A percentile compares a stretch with the other conserved stretches of the same genome.
Conservation (phyloP, 2,888 invertebrate genomes). For the Eupithecia vulgata region DNA sequence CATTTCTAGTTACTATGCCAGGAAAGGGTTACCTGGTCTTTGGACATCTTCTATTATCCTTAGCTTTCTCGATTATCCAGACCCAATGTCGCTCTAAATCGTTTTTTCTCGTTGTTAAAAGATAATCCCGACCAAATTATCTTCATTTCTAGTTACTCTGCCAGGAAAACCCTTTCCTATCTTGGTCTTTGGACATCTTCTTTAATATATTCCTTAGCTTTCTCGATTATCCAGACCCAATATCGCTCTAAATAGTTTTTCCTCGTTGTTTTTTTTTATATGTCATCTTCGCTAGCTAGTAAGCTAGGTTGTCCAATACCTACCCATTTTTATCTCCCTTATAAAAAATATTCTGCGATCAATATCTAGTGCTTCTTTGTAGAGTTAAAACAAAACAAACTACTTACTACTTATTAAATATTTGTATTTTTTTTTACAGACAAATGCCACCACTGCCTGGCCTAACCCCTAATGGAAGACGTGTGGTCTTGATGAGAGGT, state of each 20-base stretch:
- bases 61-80: not conserved
- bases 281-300: no score
- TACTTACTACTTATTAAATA: no score
- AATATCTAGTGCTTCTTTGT: not conserved
- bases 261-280: no score
- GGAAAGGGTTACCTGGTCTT: not conserved
- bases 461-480: constrained; percentile 90
- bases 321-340: not conserved
- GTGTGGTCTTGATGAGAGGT: constrained; percentile 90
- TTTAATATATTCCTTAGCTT: no score
- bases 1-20: not conserved
- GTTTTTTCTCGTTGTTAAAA: not conserved
- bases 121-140: no score
- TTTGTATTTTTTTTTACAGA: constrained; percentile 65
- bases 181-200: no score
- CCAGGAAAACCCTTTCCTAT: no score
- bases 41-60: not conserved
- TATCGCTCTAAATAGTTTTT: no score
- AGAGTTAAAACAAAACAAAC: not conserved
- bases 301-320: not conserved
- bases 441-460: constrained; percentile 92
- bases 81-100: not conserved
- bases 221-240: no score
- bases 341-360: not conserved
- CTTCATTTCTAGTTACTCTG: no score